Conservation (phyloP, 2,888 invertebrate genomes). For the Bimastos eiseni region DNA sequence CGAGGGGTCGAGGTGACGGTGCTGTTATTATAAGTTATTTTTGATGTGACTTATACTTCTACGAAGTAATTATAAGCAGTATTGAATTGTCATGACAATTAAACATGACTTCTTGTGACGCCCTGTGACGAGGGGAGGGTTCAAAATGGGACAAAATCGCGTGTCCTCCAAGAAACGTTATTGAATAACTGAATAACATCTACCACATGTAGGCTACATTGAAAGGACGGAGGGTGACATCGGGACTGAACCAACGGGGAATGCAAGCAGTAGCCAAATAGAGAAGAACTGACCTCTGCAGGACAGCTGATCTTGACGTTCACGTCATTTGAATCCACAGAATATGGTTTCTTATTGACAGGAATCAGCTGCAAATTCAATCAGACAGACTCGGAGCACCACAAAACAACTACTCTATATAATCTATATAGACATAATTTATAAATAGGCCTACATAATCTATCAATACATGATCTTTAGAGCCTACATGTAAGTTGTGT, state of each 20-base stretch:
- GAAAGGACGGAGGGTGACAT: neutral
- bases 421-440: neutral
- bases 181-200: neutral
- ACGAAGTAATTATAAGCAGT: too few species aligned
- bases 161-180: neutral
- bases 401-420: neutral
- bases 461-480: neutral
- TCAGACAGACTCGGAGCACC: neutral
- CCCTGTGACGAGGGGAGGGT: too few species aligned
- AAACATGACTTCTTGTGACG: too few species aligned
- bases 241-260: neutral
- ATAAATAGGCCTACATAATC: neutral
- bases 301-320: neutral
- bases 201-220: neutral
- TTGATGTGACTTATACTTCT: too few species aligned
- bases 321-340: neutral
- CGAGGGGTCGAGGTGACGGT: too few species aligned
- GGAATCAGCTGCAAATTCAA: constrained; percentile 25
- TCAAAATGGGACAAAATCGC: too few species aligned
- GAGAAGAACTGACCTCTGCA: neutral
- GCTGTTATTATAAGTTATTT: too few species aligned
- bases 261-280: neutral
- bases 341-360: constrained; percentile 17
- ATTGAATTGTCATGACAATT: too few species aligned
- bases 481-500: too few species aligned